Evolutionary conservation across 2,797 vertebrate species (phyloP), one percentile per base, ranked within the genome.

Genomic region (Ambastaia sidthimunki): DNA sequence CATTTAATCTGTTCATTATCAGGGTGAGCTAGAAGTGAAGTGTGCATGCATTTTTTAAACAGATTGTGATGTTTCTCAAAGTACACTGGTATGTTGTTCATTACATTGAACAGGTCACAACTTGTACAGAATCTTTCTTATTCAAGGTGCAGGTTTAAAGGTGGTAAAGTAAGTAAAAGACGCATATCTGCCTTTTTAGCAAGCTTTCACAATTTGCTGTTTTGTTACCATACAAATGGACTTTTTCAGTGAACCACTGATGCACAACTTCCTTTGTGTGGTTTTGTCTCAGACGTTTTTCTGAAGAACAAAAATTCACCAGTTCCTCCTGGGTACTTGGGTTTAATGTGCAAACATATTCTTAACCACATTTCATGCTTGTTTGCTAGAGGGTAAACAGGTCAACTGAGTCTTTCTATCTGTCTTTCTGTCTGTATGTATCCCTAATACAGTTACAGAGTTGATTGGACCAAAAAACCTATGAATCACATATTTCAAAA

Each of bases 291-390:
- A 57, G 50, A 9, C 15, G 57, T 28, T 7, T 16, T 1, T 12
- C 12, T 69, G 23, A 48, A 54, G 28, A n/a, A 44, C 19, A 52
- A 59, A 69, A 60, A 71, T 28, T 19, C 19, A 10, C 19, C 44
- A 16, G 19, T 63, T 59, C 11, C 44, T 78, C 44, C 16, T 48
- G 57, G 34, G 52, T 69, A 68, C 55, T 63, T 25, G 34, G 48
- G 25, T 57, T 76, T 44, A 67, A 77, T 48, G 34, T 71, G 52
- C 52, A 44, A 72, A 67, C 52, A 25, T 67, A 73, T 70, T 67
- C 71, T 47, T 81, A 85, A 81, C 48, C 23, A 65, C 55, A 65
- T 76, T 71, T 83, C 34, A 69, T 83, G 82, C 50, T 83, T 12
- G 41, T 44, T 79, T 76, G 71, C 37, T 73, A 68, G 28, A 60